Percentiles rank a stretch among this genome's conserved stretches.
Conservation (phyloP, 2,113 vertebrate species). For the Odobenus rosmarus region DNA sequence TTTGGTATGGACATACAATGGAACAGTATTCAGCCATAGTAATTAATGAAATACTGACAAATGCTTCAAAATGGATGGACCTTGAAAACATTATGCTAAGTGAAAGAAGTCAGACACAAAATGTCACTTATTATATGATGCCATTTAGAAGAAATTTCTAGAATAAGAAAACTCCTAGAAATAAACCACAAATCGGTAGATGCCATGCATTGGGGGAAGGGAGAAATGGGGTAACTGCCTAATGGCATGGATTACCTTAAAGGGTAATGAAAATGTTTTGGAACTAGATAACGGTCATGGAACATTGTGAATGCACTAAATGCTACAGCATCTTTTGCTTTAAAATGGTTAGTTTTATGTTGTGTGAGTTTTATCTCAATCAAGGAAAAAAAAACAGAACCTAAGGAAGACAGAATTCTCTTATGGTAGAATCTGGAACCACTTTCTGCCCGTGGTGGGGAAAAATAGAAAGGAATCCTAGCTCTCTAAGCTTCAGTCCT, state of each 20-base stretch:
- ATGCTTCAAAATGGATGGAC: not conserved
- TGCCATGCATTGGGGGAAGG: not conserved
- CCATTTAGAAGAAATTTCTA: not conserved
- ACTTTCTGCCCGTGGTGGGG: not conserved
- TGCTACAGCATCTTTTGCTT: not conserved
- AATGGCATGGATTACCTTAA: not conserved
- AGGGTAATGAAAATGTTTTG: not conserved
- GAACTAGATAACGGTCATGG: not conserved
- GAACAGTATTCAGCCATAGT: not conserved
- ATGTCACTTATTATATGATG: not conserved
- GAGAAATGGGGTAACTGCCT: not conserved
- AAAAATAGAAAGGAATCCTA: not conserved
- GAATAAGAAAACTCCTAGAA: not conserved
- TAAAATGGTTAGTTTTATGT: not conserved
- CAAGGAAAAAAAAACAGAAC: not conserved
- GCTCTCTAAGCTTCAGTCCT: not conserved
- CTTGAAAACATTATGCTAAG: not conserved
- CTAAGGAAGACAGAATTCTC: not conserved
- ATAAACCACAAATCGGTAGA: not conserved
- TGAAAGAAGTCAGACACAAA: not conserved
- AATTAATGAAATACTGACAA: not conserved
- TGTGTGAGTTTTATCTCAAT: not conserved
- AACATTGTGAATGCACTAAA: not conserved
- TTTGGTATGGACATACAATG: not conserved
- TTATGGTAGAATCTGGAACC: not conserved